Evolutionary conservation across 1,140 invertebrate species (phyloP).

Genomic region (Daktulosphaira vitifoliae): DNA sequence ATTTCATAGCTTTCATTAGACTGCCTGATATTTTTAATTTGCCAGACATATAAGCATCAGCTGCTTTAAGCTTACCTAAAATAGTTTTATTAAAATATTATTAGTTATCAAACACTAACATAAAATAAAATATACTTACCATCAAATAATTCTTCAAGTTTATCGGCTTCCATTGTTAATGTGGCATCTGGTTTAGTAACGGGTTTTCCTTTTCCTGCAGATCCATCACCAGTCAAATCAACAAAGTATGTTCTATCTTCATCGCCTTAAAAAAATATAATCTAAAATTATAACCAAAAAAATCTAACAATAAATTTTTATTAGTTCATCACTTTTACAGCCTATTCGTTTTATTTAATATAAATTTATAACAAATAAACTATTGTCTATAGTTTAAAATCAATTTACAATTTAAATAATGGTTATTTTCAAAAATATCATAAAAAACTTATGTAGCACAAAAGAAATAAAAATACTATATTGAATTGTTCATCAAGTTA

Average conservation of each 20-base stretch:
- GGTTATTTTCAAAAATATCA: too few species aligned
- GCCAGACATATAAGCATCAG: constrained; percentile 89
- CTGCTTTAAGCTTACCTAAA: constrained; percentile 76
- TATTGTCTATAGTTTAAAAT: too few species aligned
- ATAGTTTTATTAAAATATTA: constrained; percentile 27
- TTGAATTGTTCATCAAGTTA: too few species aligned
- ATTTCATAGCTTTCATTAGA: constrained; percentile 87
- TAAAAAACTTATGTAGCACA: too few species aligned
- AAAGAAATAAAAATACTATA: too few species aligned
- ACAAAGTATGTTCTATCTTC: constrained; percentile 76
- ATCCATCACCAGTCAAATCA: constrained; percentile 74
- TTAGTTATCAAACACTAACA: background rate
- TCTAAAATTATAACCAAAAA: background rate
- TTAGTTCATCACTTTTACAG: background rate
- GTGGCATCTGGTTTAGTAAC: constrained; percentile 65
- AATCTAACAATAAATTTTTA: background rate
- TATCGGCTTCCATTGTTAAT: constrained; percentile 69
- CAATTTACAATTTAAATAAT: too few species aligned
- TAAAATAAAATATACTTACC: constrained; percentile 45
- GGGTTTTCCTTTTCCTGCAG: constrained; percentile 67
- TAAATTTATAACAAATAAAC: too few species aligned
- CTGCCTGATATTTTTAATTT: constrained; percentile 93
- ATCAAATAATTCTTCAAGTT: constrained; percentile 70
- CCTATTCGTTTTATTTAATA: background rate
- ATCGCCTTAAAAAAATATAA: constrained; percentile 34